Evolutionary conservation across 2,113 vertebrate species (phyloP).

Genomic region (Merops nubicus): DNA sequence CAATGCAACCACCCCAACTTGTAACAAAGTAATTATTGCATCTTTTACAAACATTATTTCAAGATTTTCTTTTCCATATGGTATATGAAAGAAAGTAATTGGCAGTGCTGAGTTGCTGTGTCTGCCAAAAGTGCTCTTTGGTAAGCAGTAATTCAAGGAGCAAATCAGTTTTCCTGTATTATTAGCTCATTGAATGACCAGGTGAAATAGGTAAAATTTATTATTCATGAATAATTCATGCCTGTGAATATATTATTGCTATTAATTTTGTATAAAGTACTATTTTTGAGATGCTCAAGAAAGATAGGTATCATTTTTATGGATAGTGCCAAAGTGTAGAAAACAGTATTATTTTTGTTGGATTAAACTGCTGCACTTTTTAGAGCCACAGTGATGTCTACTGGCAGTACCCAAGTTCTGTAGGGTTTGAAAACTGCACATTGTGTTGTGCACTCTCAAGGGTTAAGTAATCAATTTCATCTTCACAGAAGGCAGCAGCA

Average conservation of each 20-base stretch:
- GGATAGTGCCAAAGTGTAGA: not conserved
- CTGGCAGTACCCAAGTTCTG: not conserved
- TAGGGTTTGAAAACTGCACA: not conserved
- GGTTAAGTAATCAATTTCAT: not conserved
- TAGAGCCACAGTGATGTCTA: not conserved
- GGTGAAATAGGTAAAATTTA: constrained; percentile 13
- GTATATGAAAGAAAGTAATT: constrained; percentile 33
- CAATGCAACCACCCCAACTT: not conserved
- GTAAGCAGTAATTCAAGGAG: constrained; percentile 48
- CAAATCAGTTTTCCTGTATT: constrained; percentile 56
- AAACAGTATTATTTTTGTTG: not conserved
- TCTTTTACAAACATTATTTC: constrained; percentile 19
- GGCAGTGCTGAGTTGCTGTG: not conserved
- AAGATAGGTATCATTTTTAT: not conserved
- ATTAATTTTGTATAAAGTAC: constrained; percentile 35
- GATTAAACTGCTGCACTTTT: not conserved
- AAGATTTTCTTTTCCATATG: constrained; percentile 11
- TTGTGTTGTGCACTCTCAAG: not conserved
- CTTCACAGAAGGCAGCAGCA: not conserved
- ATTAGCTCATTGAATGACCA: constrained; percentile 60
- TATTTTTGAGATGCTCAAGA: not conserved
- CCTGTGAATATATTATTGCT: constrained; percentile 48
- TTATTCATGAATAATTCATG: constrained; percentile 50
- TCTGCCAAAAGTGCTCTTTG: constrained; percentile 47
- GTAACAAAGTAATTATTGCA: constrained; percentile 21